Percentiles rank a stretch among this genome's conserved stretches.
These are phyloP conservation scores for Acholoe squamosa DNA, from an alignment of 2,888 invertebrate genomes.

Conservation along the genomic window DNA sequence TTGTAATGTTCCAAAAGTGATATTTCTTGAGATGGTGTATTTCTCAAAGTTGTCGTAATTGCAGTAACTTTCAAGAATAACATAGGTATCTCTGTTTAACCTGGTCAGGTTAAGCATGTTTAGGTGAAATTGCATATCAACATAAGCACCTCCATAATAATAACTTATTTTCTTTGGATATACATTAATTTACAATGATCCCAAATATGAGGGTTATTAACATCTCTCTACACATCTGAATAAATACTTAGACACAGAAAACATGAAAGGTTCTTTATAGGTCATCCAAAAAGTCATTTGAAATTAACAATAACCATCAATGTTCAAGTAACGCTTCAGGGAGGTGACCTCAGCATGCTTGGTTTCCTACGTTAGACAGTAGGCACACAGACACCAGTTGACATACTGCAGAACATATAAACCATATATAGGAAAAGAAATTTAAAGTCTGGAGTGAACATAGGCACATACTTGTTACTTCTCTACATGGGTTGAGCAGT, in stretches of 20 bases:
- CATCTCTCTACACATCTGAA: background rate
- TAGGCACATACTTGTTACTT: background rate
- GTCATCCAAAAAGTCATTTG: background rate
- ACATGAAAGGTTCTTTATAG: background rate
- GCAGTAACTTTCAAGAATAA: no score
- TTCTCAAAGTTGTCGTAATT: no score
- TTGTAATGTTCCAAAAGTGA: no score
- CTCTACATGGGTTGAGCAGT: no score
- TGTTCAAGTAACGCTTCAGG: background rate
- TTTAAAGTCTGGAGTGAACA: background rate
- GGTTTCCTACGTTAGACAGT: background rate
- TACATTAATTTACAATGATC: constrained; percentile 7
- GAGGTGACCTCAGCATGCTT: background rate
- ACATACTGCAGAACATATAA: background rate
- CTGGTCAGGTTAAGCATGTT: background rate
- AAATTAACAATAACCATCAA: background rate
- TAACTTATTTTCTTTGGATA: constrained; percentile 7
- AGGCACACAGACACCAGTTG: background rate
- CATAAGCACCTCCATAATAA: constrained; percentile 57
- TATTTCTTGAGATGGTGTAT: no score
- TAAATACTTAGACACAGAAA: constrained; percentile 23
- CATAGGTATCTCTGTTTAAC: background rate
- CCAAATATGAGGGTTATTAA: background rate
- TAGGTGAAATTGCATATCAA: constrained; percentile 57
- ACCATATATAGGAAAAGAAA: background rate